Evolutionary conservation across 2,113 vertebrate species (phyloP).

Genomic region (Balaenoptera acutorostrata): DNA sequence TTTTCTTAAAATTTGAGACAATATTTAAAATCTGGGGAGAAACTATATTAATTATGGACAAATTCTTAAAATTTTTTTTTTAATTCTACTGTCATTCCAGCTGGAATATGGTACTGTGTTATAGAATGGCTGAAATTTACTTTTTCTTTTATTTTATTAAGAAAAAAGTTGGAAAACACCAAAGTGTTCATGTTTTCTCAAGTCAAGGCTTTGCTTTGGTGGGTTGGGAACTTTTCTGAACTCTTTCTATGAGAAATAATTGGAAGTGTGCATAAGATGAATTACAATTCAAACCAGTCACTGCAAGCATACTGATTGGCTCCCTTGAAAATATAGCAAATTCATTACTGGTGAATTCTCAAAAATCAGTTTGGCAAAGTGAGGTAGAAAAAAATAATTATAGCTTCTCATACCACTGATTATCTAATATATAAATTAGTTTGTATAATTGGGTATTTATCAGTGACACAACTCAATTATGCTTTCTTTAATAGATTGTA

Average conservation of each 20-base stretch:
- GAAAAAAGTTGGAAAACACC: conserved; percentile 17
- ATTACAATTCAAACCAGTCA: conserved; percentile 49
- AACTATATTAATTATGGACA: neutral
- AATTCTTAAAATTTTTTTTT: neutral
- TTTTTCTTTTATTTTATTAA: conserved; percentile 26
- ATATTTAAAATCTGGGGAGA: neutral
- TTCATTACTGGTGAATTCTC: neutral
- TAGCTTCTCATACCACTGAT: neutral
- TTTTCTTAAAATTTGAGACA: conserved; percentile 11
- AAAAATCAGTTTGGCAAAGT: conserved; percentile 21
- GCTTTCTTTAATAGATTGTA: neutral
- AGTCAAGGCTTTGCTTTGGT: conserved; percentile 36
- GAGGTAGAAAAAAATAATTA: neutral
- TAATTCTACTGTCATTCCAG: neutral
- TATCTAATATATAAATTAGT: neutral
- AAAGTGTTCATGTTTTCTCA: conserved; percentile 36
- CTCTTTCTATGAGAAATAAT: conserved; percentile 51
- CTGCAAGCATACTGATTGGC: neutral
- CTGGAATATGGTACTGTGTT: neutral
- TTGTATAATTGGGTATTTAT: neutral
- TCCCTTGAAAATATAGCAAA: conserved; percentile 20
- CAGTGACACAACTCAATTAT: neutral
- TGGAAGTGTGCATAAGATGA: conserved; percentile 51
- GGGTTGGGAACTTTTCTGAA: conserved; percentile 44
- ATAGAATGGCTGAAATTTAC: neutral